These are phyloP conservation scores for Diploptera punctata DNA, from an alignment of 2,888 invertebrate genomes.

Conservation along the genomic window DNA sequence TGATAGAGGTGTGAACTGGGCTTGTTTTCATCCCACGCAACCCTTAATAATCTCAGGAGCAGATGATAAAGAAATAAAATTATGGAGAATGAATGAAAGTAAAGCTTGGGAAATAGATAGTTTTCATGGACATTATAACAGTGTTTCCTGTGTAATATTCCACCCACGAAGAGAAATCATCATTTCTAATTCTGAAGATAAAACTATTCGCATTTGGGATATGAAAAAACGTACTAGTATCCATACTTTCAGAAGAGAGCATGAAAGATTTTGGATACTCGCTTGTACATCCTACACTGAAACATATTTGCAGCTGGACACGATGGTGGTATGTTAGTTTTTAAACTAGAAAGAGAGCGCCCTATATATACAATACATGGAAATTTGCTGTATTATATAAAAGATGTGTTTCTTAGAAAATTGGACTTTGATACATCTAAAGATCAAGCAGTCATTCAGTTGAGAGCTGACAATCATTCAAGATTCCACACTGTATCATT, in stretches of 20 bases:
- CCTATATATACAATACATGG: conserved; percentile 95
- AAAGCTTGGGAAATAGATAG: conserved; percentile 99
- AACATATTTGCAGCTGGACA: conserved; percentile 99
- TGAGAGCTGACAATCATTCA: conserved; percentile 79
- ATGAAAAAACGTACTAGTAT: conserved; percentile 93
- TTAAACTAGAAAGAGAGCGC: conserved; percentile 90
- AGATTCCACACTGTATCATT: conserved; percentile 86
- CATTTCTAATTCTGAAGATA: conserved; percentile 96
- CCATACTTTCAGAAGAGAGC: conserved; percentile 91
- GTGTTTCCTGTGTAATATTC: conserved; percentile 96
- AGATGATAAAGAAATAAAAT: conserved; percentile 96
- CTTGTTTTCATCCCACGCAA: conserved; percentile 91
- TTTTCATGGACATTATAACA: conserved; percentile 99
- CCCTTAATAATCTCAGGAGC: conserved; percentile 97
- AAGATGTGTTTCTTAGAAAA: conserved; percentile 88
- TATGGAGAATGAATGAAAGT: conserved; percentile 99
- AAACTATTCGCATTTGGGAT: conserved; percentile 98
- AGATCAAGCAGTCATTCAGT: conserved; percentile 90
- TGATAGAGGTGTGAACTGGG: conserved; percentile 99
- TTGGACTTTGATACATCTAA: conserved; percentile 93
- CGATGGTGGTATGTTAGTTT: conserved; percentile 94
- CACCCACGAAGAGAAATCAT: conserved; percentile 97
- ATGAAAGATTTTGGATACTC: conserved; percentile 98
- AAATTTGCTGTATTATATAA: conserved; percentile 93
- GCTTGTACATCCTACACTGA: conserved; percentile 91